These are phyloP conservation scores for Pseudanteris insignis DNA, from an alignment of 2,888 invertebrate species.

Conservation along the genomic window DNA sequence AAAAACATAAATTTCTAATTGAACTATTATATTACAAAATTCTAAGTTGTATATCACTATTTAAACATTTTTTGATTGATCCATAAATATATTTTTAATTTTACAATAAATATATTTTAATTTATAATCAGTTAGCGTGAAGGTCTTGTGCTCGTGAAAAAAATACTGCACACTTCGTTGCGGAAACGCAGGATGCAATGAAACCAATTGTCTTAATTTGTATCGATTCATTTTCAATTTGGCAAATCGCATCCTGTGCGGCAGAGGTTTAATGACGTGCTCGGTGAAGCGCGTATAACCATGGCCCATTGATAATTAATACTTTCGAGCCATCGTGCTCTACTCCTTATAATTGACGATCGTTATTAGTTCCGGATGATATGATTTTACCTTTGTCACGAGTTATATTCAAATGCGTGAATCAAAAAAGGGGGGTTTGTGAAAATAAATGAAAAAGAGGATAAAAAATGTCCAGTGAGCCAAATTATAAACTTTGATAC, in stretches of 20 bases:
- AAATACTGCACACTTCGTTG: constrained; percentile 4
- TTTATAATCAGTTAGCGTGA: too few species aligned
- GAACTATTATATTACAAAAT: too few species aligned
- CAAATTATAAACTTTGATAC: constrained; percentile 37
- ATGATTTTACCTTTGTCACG: constrained; percentile 48
- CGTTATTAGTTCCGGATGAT: constrained; percentile 64
- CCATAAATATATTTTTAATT: too few species aligned
- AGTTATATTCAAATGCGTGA: constrained; percentile 26
- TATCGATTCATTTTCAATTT: constrained; percentile 41
- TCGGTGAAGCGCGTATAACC: constrained; percentile 34
- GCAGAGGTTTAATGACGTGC: constrained; percentile 39
- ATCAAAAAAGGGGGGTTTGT: constrained; percentile 10
- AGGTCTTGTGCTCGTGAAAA: background rate
- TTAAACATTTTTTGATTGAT: too few species aligned
- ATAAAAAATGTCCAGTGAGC: constrained; percentile 28
- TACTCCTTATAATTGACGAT: constrained; percentile 62
- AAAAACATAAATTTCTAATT: too few species aligned
- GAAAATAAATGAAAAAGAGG: constrained; percentile 12
- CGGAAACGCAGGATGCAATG: constrained; percentile 10
- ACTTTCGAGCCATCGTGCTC: constrained; percentile 57
- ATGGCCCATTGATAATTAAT: constrained; percentile 63
- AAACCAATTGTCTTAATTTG: constrained; percentile 21
- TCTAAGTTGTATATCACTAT: too few species aligned
- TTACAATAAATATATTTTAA: too few species aligned
- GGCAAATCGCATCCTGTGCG: constrained; percentile 22